phyloP scores from a whole-genome alignment of 2,888 invertebrate species.

The Cremastinae sp. region DNA sequence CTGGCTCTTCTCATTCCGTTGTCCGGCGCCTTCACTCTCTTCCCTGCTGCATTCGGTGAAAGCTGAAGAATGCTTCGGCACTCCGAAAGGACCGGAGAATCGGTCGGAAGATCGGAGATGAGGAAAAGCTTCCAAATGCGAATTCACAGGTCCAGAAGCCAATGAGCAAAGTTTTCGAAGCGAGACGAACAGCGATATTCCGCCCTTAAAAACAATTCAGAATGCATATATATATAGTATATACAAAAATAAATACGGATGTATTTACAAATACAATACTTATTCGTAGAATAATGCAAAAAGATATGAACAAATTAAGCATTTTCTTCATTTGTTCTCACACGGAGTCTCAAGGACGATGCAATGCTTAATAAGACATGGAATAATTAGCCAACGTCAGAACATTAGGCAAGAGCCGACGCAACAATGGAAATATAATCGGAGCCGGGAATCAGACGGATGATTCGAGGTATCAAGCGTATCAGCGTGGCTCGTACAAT shows the following conservation, averaged over 20 bases:
- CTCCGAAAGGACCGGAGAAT: constrained; percentile 65
- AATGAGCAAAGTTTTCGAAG: constrained; percentile 76
- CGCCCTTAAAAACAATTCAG: constrained; percentile 25
- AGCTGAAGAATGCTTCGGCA: constrained; percentile 75
- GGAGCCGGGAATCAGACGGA: constrained; percentile 58
- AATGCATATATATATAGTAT: too few relatives aligned
- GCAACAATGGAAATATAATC: constrained; percentile 50
- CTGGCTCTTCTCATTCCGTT: constrained; percentile 50
- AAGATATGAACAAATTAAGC: not conserved
- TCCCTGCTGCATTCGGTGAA: constrained; percentile 65
- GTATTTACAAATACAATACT: too few relatives aligned
- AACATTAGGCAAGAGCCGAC: constrained; percentile 33
- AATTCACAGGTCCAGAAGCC: constrained; percentile 47
- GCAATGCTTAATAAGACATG: constrained; percentile 34
- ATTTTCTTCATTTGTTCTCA: not conserved
- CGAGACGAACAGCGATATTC: constrained; percentile 77
- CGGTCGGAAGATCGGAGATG: constrained; percentile 32
- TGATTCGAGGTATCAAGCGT: constrained; percentile 62
- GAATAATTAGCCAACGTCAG: constrained; percentile 35
- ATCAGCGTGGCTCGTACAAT: constrained; percentile 59
- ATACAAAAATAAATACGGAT: too few relatives aligned
- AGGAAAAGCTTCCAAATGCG: constrained; percentile 38
- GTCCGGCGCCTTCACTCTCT: constrained; percentile 56
- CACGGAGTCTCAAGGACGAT: not conserved
- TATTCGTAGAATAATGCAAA: too few relatives aligned